Evolutionary conservation across 2,888 invertebrate genomes (phyloP).

Genomic region (Cristatella mucedo): DNA sequence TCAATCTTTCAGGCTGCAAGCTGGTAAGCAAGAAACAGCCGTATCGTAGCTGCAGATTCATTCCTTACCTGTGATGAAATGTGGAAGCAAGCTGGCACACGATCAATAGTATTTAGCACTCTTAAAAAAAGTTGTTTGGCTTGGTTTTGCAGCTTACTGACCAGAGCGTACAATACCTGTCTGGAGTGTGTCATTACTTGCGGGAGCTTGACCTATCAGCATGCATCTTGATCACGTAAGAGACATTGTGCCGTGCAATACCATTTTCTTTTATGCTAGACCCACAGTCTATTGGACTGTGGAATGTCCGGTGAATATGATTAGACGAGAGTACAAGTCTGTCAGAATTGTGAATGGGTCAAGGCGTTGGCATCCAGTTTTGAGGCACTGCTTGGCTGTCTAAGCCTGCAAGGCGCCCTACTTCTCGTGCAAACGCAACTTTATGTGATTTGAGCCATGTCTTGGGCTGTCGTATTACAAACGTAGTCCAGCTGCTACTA

Average conservation of each 20-base stretch:
- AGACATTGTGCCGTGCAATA: constrained; percentile 6
- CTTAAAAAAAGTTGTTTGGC: neutral
- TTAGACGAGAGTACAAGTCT: no score
- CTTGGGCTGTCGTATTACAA: no score
- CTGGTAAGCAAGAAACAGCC: constrained; percentile 19
- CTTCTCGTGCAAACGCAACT: no score
- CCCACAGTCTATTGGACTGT: neutral
- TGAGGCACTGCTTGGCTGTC: no score
- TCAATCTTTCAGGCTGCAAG: constrained; percentile 36
- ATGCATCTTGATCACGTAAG: constrained; percentile 33
- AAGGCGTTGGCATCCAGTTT: no score
- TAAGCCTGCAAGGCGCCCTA: no score
- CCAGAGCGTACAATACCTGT: constrained; percentile 36
- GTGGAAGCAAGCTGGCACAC: neutral
- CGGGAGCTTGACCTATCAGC: constrained; percentile 32
- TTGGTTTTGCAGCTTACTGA: constrained; percentile 29
- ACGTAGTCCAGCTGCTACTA: no score
- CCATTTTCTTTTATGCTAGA: neutral
- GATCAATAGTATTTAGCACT: neutral
- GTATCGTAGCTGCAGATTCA: neutral
- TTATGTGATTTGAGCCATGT: no score
- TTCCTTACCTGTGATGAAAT: neutral
- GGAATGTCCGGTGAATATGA: no score
- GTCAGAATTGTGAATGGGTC: no score
- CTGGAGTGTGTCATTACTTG: constrained; percentile 36